Evolutionary conservation across 2,888 invertebrate species (phyloP), one percentile per base, ranked within the genome.

Genomic region (Mongoloraphidia duomilia): DNA sequence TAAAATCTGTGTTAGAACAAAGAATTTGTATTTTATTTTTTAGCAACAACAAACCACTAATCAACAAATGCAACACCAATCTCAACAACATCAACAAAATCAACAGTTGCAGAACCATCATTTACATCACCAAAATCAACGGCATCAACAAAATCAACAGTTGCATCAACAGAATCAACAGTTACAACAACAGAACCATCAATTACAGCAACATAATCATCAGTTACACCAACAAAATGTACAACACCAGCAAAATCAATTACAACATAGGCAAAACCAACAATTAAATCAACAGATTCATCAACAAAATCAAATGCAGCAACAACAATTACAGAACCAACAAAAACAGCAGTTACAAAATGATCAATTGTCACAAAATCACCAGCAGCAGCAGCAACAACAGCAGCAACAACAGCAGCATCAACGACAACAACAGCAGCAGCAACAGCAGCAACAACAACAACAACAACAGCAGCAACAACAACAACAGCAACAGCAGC

Each of bases 401-500:
- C 49, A 26, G 6, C 26, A 26, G 6, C 26, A 26, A 26, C 26
- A 63, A 64, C 50, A 66, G 38, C 49, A 56, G 34, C 50, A 60
- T 38, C 61, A 57, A 50, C 58, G 56, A 34, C 61, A 58, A 13
- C 59, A 59, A 47, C 58, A 56, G 51, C 55, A 56, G 41, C 59
- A 58, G 41, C 54, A 53, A 10, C 59, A 57, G 68, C 56, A 74
- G 70, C 50, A 75, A 69, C 66, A 74, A 74, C 62, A 71, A 75
- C 65, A 56, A 63, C 64, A 56, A 72, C 77, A 64, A 73, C 55
- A 56, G 41, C 59, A 58, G 41, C 54, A 53, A 10, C 59, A 57
- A 69, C 56, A 74, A 70, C 50, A 75, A 69, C 66, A 74, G 74
- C 62, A 71, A 75, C 65, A 56, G 62, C 26, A 73, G 74, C 46